These are phyloP conservation scores for Drosophila mauritiana DNA, from an alignment of 1,140 invertebrate species.

Conservation along the genomic window DNA sequence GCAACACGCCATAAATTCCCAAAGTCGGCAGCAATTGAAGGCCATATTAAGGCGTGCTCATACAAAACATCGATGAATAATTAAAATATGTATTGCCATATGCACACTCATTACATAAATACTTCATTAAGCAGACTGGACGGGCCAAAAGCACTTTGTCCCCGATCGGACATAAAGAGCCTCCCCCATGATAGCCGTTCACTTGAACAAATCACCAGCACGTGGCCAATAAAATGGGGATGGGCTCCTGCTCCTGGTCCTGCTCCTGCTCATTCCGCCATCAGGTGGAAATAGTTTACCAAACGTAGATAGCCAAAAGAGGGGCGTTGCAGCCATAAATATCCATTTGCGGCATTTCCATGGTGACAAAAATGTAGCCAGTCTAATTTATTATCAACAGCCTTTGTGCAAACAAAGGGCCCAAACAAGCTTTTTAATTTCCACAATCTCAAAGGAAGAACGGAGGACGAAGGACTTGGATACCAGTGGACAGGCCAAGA, in stretches of 20 bases:
- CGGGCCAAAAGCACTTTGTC: slow-evolving; percentile 21
- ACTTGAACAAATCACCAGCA: slow-evolving; percentile 55
- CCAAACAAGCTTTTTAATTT: slow-evolving; percentile 70
- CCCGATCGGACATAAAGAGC: slow-evolving; percentile 39
- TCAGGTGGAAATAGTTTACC: slow-evolving; percentile 16
- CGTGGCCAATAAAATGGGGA: slow-evolving; percentile 48
- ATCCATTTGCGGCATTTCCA: slow-evolving; percentile 75
- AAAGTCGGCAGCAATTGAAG: slow-evolving; percentile 2
- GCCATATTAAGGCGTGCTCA: slow-evolving; percentile 13
- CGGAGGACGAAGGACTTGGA: slow-evolving; percentile 23
- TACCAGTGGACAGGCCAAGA: slow-evolving; percentile 31
- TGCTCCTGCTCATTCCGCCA: background rate
- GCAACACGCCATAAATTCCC: background rate
- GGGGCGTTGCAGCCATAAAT: slow-evolving; percentile 57
- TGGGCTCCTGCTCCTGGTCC: background rate
- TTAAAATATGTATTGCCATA: slow-evolving; percentile 42
- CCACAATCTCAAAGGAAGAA: slow-evolving; percentile 22
- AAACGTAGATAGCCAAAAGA: background rate
- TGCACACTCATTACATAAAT: slow-evolving; percentile 56
- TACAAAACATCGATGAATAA: slow-evolving; percentile 44
- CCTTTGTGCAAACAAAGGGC: slow-evolving; percentile 63
- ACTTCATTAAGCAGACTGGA: slow-evolving; percentile 49
- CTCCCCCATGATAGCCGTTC: slow-evolving; percentile 32
- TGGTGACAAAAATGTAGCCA: slow-evolving; percentile 75
- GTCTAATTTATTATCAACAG: slow-evolving; percentile 76